Conservation (phyloP, 2,797 vertebrate species). For the Pseudocheirus occidentalis region DNA sequence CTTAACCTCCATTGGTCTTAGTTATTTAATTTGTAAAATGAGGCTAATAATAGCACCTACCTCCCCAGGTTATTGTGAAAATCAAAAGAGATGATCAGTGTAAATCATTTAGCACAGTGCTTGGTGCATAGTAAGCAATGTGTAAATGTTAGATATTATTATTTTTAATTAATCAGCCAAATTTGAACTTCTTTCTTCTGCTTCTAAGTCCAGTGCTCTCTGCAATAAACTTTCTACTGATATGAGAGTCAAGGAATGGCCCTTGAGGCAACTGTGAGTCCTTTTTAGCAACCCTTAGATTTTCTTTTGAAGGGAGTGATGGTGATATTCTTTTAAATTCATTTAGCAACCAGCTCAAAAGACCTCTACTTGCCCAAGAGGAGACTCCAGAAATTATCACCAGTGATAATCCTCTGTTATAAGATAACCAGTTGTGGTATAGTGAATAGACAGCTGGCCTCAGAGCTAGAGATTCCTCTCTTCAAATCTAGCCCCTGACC, state of each 20-base stretch:
- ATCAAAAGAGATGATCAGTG: not conserved
- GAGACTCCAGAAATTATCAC: not conserved
- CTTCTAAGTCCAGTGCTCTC: not conserved
- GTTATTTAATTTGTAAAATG: not conserved
- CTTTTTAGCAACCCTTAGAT: not conserved
- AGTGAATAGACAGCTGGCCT: not conserved
- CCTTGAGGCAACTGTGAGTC: not conserved
- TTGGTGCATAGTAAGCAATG: not conserved
- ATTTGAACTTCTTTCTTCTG: not conserved
- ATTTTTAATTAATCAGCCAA: not conserved
- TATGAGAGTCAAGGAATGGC: not conserved
- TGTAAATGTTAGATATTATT: not conserved
- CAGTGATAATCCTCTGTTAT: not conserved
- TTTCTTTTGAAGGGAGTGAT: not conserved
- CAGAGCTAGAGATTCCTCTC: not conserved
- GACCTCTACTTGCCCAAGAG: not conserved
- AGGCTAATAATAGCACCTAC: not conserved
- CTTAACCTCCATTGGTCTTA: not conserved
- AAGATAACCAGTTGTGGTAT: not conserved
- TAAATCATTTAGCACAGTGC: not conserved
- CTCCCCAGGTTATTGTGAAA: not conserved
- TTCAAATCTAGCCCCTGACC: not conserved
- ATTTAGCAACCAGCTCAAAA: not conserved
- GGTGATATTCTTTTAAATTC: not conserved
- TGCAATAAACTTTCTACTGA: not conserved